phyloP scores from a whole-genome alignment of 2,113 vertebrate species.

The Monopterus albus region DNA sequence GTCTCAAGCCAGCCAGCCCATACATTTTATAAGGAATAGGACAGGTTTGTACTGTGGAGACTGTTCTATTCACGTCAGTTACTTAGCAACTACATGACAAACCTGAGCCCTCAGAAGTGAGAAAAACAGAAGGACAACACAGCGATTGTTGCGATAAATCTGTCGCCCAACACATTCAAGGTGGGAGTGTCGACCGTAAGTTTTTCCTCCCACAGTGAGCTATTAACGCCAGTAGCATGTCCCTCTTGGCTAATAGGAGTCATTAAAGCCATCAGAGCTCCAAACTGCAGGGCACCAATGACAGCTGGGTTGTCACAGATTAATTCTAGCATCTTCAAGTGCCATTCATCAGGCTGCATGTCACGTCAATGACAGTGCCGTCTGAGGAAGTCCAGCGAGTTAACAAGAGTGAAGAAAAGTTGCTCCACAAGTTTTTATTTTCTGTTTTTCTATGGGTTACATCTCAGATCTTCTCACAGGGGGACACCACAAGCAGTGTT shows the following conservation, averaged over 20 bases:
- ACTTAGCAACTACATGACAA: conserved; percentile 57
- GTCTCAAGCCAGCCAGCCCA: not conserved
- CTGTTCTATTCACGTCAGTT: conserved; percentile 44
- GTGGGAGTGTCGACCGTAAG: not conserved
- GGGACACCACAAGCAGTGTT: not conserved
- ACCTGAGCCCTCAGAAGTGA: not conserved
- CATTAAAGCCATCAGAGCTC: conserved; percentile 16
- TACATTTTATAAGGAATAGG: conserved; percentile 14
- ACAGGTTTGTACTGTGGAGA: not conserved
- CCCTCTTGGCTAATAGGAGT: not conserved
- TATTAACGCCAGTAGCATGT: not conserved
- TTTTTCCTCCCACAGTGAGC: not conserved
- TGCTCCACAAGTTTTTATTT: not conserved
- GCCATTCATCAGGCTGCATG: not conserved
- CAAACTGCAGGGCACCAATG: not conserved
- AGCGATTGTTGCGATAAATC: conserved; percentile 2
- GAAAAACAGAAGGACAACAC: conserved; percentile 24
- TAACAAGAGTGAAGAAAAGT: not conserved
- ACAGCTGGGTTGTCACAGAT: conserved; percentile 4
- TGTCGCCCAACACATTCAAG: not conserved
- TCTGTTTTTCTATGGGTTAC: no score
- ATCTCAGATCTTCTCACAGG: not conserved
- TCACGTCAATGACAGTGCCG: not conserved
- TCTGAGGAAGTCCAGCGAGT: not conserved
- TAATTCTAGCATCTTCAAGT: not conserved